Evolutionary conservation across 2,797 vertebrate species (phyloP).

Genomic region (Micrastur ruficollis): DNA sequence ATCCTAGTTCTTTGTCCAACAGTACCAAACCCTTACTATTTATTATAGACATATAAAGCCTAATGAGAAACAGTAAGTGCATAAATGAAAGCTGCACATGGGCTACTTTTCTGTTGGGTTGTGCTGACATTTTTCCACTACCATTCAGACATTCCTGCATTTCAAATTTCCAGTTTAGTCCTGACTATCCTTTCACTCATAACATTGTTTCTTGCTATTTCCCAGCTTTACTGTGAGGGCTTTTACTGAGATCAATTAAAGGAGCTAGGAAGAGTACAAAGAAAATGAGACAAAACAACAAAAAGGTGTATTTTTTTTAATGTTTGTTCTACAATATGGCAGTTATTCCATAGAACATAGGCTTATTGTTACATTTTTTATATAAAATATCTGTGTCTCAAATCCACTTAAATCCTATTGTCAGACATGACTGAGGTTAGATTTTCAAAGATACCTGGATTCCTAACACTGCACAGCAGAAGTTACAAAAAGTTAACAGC

Average conservation of each 20-base stretch:
- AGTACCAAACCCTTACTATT: background rate
- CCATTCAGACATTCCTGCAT: background rate
- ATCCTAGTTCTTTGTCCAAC: background rate
- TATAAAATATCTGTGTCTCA: background rate
- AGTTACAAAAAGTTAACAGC: background rate
- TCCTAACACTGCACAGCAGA: background rate
- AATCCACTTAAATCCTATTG: background rate
- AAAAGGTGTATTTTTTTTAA: background rate
- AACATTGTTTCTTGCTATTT: background rate
- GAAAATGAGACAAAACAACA: background rate
- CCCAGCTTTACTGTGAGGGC: background rate
- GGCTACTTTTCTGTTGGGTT: background rate
- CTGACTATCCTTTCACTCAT: background rate
- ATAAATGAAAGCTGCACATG: background rate
- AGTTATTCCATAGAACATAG: background rate
- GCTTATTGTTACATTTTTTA: background rate
- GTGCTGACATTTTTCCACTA: background rate
- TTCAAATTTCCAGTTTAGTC: background rate
- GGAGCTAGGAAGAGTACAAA: background rate
- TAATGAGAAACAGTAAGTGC: background rate
- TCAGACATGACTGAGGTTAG: background rate
- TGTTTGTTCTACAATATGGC: background rate
- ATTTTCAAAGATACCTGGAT: background rate
- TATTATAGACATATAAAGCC: background rate
- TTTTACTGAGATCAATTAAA: background rate